Conservation (phyloP, 2,797 vertebrate species). For the Gobionotothen gibberifrons region DNA sequence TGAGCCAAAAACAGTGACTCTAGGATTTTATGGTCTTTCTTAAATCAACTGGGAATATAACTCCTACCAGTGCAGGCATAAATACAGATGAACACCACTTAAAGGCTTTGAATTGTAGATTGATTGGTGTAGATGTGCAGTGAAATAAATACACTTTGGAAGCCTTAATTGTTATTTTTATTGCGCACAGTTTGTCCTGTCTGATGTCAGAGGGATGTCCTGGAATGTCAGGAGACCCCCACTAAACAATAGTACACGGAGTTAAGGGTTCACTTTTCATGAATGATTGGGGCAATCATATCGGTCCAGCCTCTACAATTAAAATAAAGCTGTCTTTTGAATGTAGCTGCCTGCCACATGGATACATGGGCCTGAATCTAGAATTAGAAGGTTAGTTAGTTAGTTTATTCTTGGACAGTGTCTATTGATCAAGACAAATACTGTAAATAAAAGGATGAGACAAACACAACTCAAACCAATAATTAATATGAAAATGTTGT, state of each 20-base stretch:
- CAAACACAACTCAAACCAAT: not conserved
- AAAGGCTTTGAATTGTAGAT: slow-evolving; percentile 15
- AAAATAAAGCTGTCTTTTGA: not conserved
- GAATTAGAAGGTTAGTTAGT: not conserved
- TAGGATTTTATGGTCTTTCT: slow-evolving; percentile 1
- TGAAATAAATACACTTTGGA: slow-evolving; percentile 25
- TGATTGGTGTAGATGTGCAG: slow-evolving; percentile 5
- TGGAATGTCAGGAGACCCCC: not conserved
- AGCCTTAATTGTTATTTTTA: slow-evolving; percentile 4
- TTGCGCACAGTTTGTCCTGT: not conserved
- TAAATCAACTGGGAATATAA: not conserved
- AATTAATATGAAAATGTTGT: not conserved
- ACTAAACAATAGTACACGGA: slow-evolving; percentile 5
- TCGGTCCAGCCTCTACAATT: not conserved
- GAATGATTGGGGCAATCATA: not conserved
- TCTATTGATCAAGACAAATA: not conserved
- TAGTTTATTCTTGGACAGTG: not conserved
- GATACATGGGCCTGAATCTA: not conserved
- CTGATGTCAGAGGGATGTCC: not conserved
- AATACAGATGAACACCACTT: slow-evolving; percentile 12
- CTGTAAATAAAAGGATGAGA: not conserved
- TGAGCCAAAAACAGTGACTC: slow-evolving; percentile 9
- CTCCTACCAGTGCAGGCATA: not conserved
- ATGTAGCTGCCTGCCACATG: not conserved
- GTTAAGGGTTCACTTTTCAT: slow-evolving; percentile 1